phyloP scores from a whole-genome alignment of 2,888 invertebrate species.

The Acanthacorydalis orientalis region DNA sequence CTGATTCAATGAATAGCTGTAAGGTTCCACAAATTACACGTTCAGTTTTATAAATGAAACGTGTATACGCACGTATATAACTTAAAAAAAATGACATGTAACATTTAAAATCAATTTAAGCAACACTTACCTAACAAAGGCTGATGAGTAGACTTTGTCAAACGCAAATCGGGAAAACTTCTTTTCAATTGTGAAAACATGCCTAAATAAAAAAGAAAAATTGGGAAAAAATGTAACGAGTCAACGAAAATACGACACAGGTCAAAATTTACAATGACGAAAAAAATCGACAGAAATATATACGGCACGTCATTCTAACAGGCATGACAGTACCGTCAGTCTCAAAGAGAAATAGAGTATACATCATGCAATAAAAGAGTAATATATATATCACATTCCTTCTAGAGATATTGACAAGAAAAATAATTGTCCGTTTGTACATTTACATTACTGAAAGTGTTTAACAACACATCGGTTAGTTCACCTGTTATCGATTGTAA shows the following conservation, averaged over 20 bases:
- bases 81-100: no score
- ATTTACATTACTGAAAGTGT: background rate
- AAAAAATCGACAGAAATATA: background rate
- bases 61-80: no score
- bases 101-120: no score
- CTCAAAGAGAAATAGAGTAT: background rate
- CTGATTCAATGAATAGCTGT: no score
- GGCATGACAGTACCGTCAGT: background rate
- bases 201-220: slow-evolving; percentile 41
- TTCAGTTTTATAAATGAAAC: no score
- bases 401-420: background rate
- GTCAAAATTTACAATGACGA: background rate
- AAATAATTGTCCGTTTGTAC: background rate
- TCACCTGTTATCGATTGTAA: slow-evolving; percentile 62
- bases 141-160: slow-evolving; percentile 54
- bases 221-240: background rate
- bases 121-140: slow-evolving; percentile 51
- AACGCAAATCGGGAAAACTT: slow-evolving; percentile 74
- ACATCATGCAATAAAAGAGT: no score
- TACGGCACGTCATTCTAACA: background rate
- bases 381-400: background rate
- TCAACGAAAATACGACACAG: no score
- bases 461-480: slow-evolving; percentile 6
- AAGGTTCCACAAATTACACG: no score
- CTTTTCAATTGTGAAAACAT: slow-evolving; percentile 77